Evolutionary conservation across 2,888 invertebrate species (phyloP).

Genomic region (Tholera decimalis): DNA sequence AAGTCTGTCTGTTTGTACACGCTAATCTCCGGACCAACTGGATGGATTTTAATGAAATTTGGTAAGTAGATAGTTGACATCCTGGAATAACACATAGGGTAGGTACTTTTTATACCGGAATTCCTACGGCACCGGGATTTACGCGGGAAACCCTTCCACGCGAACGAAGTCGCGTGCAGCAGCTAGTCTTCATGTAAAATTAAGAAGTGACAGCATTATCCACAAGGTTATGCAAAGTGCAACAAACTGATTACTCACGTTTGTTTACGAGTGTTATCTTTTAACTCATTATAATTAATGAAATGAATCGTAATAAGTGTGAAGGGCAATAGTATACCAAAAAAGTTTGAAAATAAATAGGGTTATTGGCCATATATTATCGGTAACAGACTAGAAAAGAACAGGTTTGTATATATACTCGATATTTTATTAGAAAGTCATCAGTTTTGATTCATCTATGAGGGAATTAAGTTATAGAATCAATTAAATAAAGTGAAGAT

Average conservation of each 20-base stretch:
- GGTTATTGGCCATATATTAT: slow-evolving; percentile 29
- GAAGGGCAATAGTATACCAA: slow-evolving; percentile 14
- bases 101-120: too few relatives aligned
- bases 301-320: slow-evolving; percentile 9
- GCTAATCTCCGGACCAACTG: too few relatives aligned
- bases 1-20: too few relatives aligned
- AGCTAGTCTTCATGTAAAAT: slow-evolving; percentile 19
- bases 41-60: too few relatives aligned
- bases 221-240: slow-evolving; percentile 46
- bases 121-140: too few relatives aligned
- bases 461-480: not conserved
- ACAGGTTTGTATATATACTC: slow-evolving; percentile 31
- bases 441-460: slow-evolving; percentile 1
- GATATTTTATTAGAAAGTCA: not conserved
- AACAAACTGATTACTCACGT: slow-evolving; percentile 44
- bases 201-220: not conserved
- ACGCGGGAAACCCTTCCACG: too few relatives aligned
- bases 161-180: too few relatives aligned
- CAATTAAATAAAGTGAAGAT: slow-evolving; percentile 4
- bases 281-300: slow-evolving; percentile 2
- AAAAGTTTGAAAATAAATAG: not conserved
- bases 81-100: too few relatives aligned
- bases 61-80: too few relatives aligned
- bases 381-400: slow-evolving; percentile 28
- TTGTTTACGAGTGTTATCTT: slow-evolving; percentile 28